Conservation (phyloP, 2,113 vertebrate genomes). For the Lontra canadensis region DNA sequence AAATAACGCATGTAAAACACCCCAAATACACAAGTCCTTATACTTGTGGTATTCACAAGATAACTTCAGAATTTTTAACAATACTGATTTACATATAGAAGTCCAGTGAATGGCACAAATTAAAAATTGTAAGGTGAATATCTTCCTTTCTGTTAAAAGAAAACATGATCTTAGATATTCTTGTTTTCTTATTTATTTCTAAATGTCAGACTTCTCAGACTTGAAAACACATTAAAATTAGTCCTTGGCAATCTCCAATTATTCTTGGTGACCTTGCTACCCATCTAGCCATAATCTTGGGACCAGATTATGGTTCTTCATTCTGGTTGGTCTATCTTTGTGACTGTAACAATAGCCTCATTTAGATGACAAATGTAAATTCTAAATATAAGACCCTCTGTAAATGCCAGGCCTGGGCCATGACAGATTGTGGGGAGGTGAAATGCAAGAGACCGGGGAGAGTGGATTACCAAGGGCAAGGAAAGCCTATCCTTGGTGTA, state of each 20-base stretch:
- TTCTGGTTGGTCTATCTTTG: background rate
- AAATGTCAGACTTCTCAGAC: constrained; percentile 89
- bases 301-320: constrained; percentile 77
- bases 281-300: constrained; percentile 82
- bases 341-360: background rate
- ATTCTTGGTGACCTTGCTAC: constrained; percentile 86
- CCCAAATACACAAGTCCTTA: background rate
- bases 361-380: background rate
- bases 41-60: background rate
- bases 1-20: background rate
- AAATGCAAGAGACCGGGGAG: background rate
- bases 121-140: background rate
- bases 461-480: background rate
- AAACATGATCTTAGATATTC: constrained; percentile 52
- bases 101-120: background rate
- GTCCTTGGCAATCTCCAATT: constrained; percentile 89
- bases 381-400: background rate
- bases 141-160: constrained; percentile 55
- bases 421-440: background rate
- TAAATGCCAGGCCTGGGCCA: background rate
- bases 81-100: background rate
- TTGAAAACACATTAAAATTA: constrained; percentile 84
- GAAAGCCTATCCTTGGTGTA: background rate
- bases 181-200: constrained; percentile 57
- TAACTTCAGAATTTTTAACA: background rate